Base-by-base conservation (phyloP, 2,888 invertebrate species). In the Gibbula magus region DNA sequence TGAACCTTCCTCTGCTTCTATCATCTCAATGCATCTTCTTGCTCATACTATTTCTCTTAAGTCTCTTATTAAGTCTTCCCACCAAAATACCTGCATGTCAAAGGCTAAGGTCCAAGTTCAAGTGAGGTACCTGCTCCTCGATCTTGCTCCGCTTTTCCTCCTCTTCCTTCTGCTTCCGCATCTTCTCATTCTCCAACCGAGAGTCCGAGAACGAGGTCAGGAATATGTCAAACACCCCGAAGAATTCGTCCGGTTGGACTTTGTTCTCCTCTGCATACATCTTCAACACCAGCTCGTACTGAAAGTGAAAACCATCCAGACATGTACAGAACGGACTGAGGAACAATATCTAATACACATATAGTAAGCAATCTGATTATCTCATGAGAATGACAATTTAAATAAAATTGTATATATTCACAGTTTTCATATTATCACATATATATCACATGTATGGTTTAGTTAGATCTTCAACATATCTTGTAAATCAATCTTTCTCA, bases 171-270 rank as follows among this genome's bases (percentile, higher is more conserved):
- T 96, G 95, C 78, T 96, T 95, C 45, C 96, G 94, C 93, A 96
- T 95, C 84, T 96, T 96, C 90, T 97, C 97, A 90, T 97, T 98
- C 91, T 98, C 98, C 56, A 96, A 95, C 80, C 96, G 94, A 0
- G 98, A 97, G 91, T 98, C 98, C 10, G 94, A 94, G 87, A 98
- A 95, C 25, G 97, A 95, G 35, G 95, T 94, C 10, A 98, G 94
- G 94, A 98, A 98, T 2, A 96, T 94, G 93, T 98, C 98, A 89
- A 98, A 96, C 70, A 97, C 96, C 1, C 97, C 97, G 93, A 98
- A 98, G 94, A 98, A 96, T 91, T 97, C 97, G 89, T 98, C 98
- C 0, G 98, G 98, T 80, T 98, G 97, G 5, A 89, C 88, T 4
- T 96, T 95, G 13, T 92, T 90, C 88, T 98, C 98, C 93, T 98